Conservation (phyloP, 1,140 invertebrate genomes). For the Ostrea denselamellosa region DNA sequence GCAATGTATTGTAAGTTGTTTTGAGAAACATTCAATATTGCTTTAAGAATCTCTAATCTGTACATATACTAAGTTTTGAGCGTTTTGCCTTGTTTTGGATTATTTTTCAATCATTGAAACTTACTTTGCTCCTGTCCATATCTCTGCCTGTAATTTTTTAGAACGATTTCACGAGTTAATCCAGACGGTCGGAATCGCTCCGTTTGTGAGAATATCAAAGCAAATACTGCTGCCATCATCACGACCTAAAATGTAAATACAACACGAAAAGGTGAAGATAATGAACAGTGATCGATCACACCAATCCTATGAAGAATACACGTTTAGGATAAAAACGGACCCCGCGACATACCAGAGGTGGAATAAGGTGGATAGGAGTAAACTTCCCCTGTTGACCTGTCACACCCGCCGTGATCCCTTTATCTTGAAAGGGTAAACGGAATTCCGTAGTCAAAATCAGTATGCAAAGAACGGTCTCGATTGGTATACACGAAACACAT, state of each 20-base stretch:
- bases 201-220: slow-evolving; percentile 55
- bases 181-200: slow-evolving; percentile 52
- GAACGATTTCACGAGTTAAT: slow-evolving; percentile 43
- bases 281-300: no score
- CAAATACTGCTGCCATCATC: slow-evolving; percentile 57
- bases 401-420: no score
- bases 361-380: no score
- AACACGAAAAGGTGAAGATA: no score
- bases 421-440: no score
- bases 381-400: no score
- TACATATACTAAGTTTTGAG: background rate
- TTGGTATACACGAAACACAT: no score
- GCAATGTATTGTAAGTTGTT: background rate
- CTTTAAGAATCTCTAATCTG: background rate
- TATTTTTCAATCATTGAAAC: background rate
- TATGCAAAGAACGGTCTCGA: no score
- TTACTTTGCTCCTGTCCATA: slow-evolving; percentile 57
- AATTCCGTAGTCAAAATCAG: no score
- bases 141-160: slow-evolving; percentile 56
- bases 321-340: no score
- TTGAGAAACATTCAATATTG: background rate
- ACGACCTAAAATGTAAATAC: slow-evolving; percentile 54
- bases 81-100: background rate
- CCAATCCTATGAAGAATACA: no score
- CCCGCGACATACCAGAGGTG: no score